These are phyloP conservation scores for Magallana gigas DNA, from an alignment of 1,140 invertebrate species.

Conservation along the genomic window DNA sequence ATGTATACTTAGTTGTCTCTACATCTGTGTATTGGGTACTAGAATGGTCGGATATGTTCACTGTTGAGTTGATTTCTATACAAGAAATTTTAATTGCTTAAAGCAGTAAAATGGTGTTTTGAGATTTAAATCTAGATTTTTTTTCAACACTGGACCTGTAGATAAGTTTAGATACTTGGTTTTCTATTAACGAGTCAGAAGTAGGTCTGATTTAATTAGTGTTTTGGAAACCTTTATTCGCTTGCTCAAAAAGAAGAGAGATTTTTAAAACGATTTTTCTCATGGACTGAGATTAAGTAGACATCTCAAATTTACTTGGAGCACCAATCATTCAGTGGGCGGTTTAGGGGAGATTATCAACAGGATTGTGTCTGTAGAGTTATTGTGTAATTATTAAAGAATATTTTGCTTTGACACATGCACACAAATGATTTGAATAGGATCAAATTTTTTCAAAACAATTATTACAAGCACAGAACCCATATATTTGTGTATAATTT, in stretches of 20 bases:
- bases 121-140: constrained; percentile 12
- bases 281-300: background rate
- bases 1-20: too few relatives aligned
- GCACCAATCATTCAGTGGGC: background rate
- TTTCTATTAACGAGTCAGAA: background rate
- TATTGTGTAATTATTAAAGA: too few relatives aligned
- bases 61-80: background rate
- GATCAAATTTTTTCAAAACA: too few relatives aligned
- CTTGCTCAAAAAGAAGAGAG: background rate
- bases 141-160: background rate
- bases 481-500: too few relatives aligned
- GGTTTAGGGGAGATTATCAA: background rate
- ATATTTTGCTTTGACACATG: too few relatives aligned
- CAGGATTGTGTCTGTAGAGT: too few relatives aligned
- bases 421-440: too few relatives aligned
- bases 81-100: background rate
- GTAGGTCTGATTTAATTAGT: background rate
- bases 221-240: background rate
- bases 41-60: background rate
- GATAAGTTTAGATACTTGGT: constrained; percentile 2
- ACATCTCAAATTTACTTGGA: background rate
- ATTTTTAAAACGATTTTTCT: background rate
- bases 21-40: background rate
- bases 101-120: background rate
- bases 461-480: too few relatives aligned